Evolutionary conservation across 2,888 invertebrate genomes (phyloP).

Genomic region (Lomographa bimaculata): DNA sequence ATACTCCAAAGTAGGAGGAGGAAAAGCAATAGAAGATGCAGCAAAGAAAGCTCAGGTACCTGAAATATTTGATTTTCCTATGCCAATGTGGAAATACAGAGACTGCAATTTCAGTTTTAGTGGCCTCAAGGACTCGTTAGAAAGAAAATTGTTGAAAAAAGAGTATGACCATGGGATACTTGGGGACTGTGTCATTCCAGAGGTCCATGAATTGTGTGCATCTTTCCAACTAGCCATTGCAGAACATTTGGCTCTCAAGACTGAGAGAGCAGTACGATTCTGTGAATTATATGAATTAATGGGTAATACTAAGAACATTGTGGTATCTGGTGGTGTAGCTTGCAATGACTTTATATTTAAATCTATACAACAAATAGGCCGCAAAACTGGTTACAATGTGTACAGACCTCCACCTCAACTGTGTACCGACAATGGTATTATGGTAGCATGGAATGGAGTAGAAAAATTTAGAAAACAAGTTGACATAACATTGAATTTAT

Average conservation of each 20-base stretch:
- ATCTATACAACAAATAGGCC: slow-evolving; percentile 87
- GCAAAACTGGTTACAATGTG: slow-evolving; percentile 85
- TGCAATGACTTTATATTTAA: slow-evolving; percentile 92
- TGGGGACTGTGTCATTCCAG: slow-evolving; percentile 89
- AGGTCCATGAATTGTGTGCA: slow-evolving; percentile 92
- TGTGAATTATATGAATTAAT: slow-evolving; percentile 85
- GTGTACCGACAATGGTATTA: slow-evolving; percentile 99
- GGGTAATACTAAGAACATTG: slow-evolving; percentile 82
- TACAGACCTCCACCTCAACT: slow-evolving; percentile 91
- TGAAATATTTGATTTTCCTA: slow-evolving; percentile 85
- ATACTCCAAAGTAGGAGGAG: slow-evolving; percentile 90
- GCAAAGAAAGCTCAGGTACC: slow-evolving; percentile 87
- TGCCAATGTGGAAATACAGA: slow-evolving; percentile 84
- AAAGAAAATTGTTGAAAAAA: slow-evolving; percentile 78
- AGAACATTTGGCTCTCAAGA: slow-evolving; percentile 91
- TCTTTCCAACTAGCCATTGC: slow-evolving; percentile 89
- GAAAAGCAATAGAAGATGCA: slow-evolving; percentile 92
- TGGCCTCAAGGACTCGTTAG: slow-evolving; percentile 88
- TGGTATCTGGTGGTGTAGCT: slow-evolving; percentile 98
- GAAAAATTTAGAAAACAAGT: slow-evolving; percentile 86
- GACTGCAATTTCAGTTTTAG: slow-evolving; percentile 97
- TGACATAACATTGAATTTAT: slow-evolving; percentile 76
- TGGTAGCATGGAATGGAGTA: slow-evolving; percentile 99
- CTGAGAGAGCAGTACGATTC: slow-evolving; percentile 93
- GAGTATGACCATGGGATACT: slow-evolving; percentile 83